These are phyloP conservation scores for Diploptera punctata DNA, from an alignment of 2,888 invertebrate genomes.

Conservation along the genomic window DNA sequence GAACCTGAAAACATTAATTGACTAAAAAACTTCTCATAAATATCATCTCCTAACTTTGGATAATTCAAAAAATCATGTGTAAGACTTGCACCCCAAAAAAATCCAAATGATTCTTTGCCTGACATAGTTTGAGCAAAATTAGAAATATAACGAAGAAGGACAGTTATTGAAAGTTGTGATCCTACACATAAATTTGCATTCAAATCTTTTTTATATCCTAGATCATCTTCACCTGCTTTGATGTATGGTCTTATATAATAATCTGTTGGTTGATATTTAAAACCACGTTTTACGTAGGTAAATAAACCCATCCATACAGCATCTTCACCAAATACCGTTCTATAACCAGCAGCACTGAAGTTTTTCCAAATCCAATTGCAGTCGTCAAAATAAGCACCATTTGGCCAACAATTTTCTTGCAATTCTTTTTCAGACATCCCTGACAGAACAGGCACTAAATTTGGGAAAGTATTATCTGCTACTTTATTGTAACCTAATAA, in stretches of 20 bases:
- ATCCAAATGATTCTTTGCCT: slow-evolving; percentile 73
- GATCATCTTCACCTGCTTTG: slow-evolving; percentile 68
- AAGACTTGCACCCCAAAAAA: slow-evolving; percentile 84
- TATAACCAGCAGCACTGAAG: slow-evolving; percentile 73
- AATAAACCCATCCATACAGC: slow-evolving; percentile 79
- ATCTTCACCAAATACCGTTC: slow-evolving; percentile 86
- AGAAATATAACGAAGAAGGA: slow-evolving; percentile 73
- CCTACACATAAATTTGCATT: slow-evolving; percentile 77
- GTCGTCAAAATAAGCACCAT: slow-evolving; percentile 69
- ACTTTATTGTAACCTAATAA: slow-evolving; percentile 92
- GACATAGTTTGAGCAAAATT: slow-evolving; percentile 67
- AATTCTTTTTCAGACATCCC: slow-evolving; percentile 74
- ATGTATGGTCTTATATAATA: slow-evolving; percentile 82
- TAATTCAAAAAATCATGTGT: slow-evolving; percentile 86
- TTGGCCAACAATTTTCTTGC: slow-evolving; percentile 67
- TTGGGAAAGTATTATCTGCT: slow-evolving; percentile 93
- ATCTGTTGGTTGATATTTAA: slow-evolving; percentile 80
- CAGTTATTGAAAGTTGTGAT: slow-evolving; percentile 69
- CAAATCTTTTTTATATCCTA: slow-evolving; percentile 68
- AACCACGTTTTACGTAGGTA: slow-evolving; percentile 80
- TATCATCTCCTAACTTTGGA: slow-evolving; percentile 74
- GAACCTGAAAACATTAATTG: slow-evolving; percentile 60
- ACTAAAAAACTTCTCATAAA: slow-evolving; percentile 65
- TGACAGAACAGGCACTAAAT: slow-evolving; percentile 80
- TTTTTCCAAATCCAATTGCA: slow-evolving; percentile 88